Evolutionary conservation across 1,140 invertebrate species (phyloP).

Genomic region (Lasaia peninsularis): DNA sequence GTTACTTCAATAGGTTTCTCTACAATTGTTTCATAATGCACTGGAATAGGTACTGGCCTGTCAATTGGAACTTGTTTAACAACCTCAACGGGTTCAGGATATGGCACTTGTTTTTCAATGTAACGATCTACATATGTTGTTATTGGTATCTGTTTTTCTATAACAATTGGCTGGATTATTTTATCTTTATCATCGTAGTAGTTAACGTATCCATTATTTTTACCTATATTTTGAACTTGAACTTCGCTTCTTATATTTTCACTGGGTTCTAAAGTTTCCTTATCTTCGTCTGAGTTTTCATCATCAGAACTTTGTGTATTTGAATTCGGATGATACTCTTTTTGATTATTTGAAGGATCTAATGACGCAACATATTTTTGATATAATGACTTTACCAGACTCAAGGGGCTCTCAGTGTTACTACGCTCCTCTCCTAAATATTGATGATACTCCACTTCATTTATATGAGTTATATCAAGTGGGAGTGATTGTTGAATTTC

Average conservation of each 20-base stretch:
- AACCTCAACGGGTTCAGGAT: slow-evolving; percentile 74
- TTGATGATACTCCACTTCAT: slow-evolving; percentile 70
- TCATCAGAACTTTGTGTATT: slow-evolving; percentile 34
- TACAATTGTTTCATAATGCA: slow-evolving; percentile 73
- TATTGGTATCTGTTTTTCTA: slow-evolving; percentile 77
- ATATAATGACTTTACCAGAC: slow-evolving; percentile 42
- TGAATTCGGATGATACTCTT: slow-evolving; percentile 40
- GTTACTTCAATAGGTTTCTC: slow-evolving; percentile 75
- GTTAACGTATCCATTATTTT: slow-evolving; percentile 38
- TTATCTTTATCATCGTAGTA: slow-evolving; percentile 35
- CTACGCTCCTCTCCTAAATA: slow-evolving; percentile 67
- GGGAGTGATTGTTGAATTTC: slow-evolving; percentile 80
- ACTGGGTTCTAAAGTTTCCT: slow-evolving; percentile 46
- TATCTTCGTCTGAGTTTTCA: slow-evolving; percentile 33
- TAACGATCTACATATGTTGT: slow-evolving; percentile 76
- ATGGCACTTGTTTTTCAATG: slow-evolving; percentile 76
- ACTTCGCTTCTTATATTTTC: slow-evolving; percentile 48
- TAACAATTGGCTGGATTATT: slow-evolving; percentile 65
- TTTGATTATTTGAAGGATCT: slow-evolving; percentile 43
- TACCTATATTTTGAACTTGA: slow-evolving; percentile 36
- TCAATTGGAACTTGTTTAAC: slow-evolving; percentile 68
- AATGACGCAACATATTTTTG: slow-evolving; percentile 48
- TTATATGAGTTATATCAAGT: slow-evolving; percentile 66
- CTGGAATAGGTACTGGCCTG: slow-evolving; percentile 71
- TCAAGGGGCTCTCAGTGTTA: slow-evolving; percentile 42